phyloP scores from a whole-genome alignment of 2,888 invertebrate species.

The Apamea epomidion region DNA sequence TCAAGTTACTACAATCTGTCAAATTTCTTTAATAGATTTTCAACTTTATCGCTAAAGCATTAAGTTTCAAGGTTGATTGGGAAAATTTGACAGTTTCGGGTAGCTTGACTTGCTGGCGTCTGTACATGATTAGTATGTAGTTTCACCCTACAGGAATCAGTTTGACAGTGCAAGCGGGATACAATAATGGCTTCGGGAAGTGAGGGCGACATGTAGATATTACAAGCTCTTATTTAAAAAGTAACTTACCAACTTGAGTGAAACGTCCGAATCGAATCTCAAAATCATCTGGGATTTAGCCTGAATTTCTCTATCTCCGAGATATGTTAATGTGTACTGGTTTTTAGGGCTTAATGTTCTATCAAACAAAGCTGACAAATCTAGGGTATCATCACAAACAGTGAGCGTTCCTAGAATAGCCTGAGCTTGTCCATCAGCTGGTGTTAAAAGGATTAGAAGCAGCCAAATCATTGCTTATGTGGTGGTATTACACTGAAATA shows the following conservation, averaged over 20 bases:
- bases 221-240: neutral
- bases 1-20: no score
- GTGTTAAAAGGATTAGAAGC: neutral
- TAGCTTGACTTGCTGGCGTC: no score
- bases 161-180: neutral
- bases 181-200: neutral
- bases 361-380: neutral
- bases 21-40: no score
- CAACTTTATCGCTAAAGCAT: no score
- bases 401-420: neutral
- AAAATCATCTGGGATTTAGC: neutral
- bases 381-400: slow-evolving; percentile 7
- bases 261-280: slow-evolving; percentile 7
- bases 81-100: no score
- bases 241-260: slow-evolving; percentile 7
- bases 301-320: neutral
- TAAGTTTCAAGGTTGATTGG: no score
- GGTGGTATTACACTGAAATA: slow-evolving; percentile 4
- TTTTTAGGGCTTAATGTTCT: neutral
- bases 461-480: slow-evolving; percentile 17
- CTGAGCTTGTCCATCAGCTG: neutral
- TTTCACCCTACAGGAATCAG: neutral
- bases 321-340: slow-evolving; percentile 12
- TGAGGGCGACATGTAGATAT: no score
- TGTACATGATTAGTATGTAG: neutral